Base-by-base conservation (phyloP, 2,113 vertebrate species). In the Erythrolamprus reginae region DNA sequence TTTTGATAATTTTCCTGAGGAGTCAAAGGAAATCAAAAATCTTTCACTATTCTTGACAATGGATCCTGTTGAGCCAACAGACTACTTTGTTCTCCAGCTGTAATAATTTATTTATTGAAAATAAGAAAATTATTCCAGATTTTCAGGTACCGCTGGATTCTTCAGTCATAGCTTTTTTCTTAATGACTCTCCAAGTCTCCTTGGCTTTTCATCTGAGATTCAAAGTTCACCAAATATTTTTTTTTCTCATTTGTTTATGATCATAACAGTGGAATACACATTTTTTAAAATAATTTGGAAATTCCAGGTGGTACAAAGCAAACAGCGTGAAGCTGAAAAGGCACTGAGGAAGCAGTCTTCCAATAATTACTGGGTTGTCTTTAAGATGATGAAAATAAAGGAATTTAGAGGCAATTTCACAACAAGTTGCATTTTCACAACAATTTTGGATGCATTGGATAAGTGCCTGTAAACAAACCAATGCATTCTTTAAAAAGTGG, bases 101-200 rank as follows among this genome's bases (percentile, higher is more conserved):
- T 83, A 83, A 42, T 26, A 90, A 90, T 17, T 24, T 55, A 91
- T 83, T 91, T n/a, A 88, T 91, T 47, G 82, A n/a, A 90, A 91
- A 38, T 48, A 83, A 9, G 23, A 28, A 53, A 88, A 33, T 7
- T 23, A 88, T 83, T 88, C 24, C 88, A 58, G 65, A 45, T 42
- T 90, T 77, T 56, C 82, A 23, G 86, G 42, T 87, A 26, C 28
- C 48, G 10, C 70, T 48, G 70, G 51, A 55, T 83, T 83, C 42
- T 88, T 88, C 38, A 47, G 47, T 58, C 10, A 58, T 58, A 53
- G 42, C 15, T 51, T 87, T 58, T 58, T 82, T n/a, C 45, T 83
- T 83, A 48, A 82, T 56, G 38, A 83, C 33, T 23, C n/a, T 26
- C 19, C 33, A 33, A 84, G 28, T 33, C 42, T 51, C 50, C 8